Conservation (phyloP, 2,888 invertebrate genomes). For the Agrochola macilenta region DNA sequence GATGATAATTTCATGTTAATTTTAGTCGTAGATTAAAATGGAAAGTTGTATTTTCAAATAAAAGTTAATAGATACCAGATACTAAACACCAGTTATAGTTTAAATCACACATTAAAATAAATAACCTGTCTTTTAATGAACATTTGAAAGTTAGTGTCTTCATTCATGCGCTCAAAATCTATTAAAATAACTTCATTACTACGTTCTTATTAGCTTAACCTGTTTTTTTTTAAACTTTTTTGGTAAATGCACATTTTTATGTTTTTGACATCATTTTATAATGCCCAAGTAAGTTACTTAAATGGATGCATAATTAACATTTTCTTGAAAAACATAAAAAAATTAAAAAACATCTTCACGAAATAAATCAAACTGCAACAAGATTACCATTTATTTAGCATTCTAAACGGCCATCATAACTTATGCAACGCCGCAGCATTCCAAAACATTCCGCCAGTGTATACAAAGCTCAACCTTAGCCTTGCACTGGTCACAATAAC, state of each 20-base stretch:
- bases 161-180: conserved; percentile 43
- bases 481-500: conserved; percentile 65
- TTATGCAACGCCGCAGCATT: conserved; percentile 57
- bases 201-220: not conserved
- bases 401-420: conserved; percentile 40
- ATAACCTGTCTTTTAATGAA: conserved; percentile 28
- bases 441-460: conserved; percentile 39
- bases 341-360: not conserved
- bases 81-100: conserved; percentile 2
- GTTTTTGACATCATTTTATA: not conserved
- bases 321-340: too few species aligned
- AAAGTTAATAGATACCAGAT: conserved; percentile 9
- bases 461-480: conserved; percentile 53
- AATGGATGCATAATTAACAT: not conserved
- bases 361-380: conserved; percentile 16
- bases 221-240: not conserved
- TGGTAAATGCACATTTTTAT: not conserved
- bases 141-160: conserved; percentile 43
- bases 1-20: conserved; percentile 24
- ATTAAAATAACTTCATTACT: conserved; percentile 14
- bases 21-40: conserved; percentile 49
- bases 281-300: too few species aligned
- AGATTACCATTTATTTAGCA: conserved; percentile 28
- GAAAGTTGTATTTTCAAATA: conserved; percentile 57
- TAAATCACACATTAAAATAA: conserved; percentile 25